Evolutionary conservation across 2,888 invertebrate species (phyloP), one percentile per base, ranked within the genome.

Genomic region (Pseudolycoriella hygida): DNA sequence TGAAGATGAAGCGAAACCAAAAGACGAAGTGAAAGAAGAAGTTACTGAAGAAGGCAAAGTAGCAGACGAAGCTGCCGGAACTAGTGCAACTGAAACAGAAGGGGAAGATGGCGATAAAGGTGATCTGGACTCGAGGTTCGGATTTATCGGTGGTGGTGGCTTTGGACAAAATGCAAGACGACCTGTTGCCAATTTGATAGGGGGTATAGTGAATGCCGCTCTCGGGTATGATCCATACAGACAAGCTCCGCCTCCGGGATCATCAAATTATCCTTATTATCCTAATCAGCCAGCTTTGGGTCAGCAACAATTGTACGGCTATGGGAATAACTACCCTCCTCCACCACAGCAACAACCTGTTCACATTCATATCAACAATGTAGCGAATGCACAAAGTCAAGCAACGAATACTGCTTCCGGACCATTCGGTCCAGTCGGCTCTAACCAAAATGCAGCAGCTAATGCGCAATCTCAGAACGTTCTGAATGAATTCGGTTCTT

Each of bases 401-500:
- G 40, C 45, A 17, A 45, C 45, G 40, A 47, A 47, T 45, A 8
- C 25, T 8, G 25, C 5, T 25, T 8, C 25, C 8, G 25, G 25
- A 4, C 40, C 40, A 17, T 43, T 40, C 18, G 25, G 25, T 25
- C 25, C 25, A 25, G 5, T 6, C 8, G 25, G 25, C 8, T 34
- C 40, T 6, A 44, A 48, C 25, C 48, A 48, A 34, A 44, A 48
- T 25, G 32, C 46, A 25, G 48, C 46, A 11, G 56, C 57, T 32
- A 62, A 64, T 20, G 60, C 60, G 1, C 56, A 58, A 10, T 54
- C 57, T 2, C 53, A 53, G 17, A 53, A 54, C 25, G 42, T 45
- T 12, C 38, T 48, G 14, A 55, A 55, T 42, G 44, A 46, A 30
- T 38, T 48, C 17, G 58, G 58, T 2, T 14, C 48, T 2, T 51